A percentile compares a stretch with the other conserved stretches of the same genome.
Evolutionary conservation across 2,888 invertebrate genomes (phyloP).

Genomic region (Mesorhabditis spiculigera): DNA sequence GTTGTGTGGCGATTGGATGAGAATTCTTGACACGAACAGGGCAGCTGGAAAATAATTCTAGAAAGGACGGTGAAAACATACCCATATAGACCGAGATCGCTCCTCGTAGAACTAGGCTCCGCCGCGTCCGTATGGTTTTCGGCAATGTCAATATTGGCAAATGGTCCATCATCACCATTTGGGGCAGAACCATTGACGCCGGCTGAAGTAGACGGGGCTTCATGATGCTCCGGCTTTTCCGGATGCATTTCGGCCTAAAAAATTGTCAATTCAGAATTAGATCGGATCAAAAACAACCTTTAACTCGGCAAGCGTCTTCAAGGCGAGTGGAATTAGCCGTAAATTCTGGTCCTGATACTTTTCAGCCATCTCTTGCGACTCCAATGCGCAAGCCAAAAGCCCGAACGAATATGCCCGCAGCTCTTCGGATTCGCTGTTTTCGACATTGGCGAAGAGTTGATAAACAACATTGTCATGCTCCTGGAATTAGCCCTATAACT

Average conservation of each 20-base stretch:
- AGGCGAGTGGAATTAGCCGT: slow-evolving; percentile 72
- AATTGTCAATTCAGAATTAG: background rate
- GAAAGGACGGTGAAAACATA: background rate
- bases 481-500: slow-evolving; percentile 13
- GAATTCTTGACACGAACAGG: background rate
- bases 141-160: background rate
- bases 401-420: slow-evolving; percentile 90
- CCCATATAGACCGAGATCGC: too few relatives aligned
- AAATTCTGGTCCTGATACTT: slow-evolving; percentile 68
- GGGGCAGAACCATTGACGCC: background rate
- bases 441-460: slow-evolving; percentile 84
- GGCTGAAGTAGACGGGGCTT: background rate
- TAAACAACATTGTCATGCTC: slow-evolving; percentile 74
- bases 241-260: background rate
- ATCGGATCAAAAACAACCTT: slow-evolving; percentile 61
- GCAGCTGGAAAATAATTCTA: background rate
- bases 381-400: slow-evolving; percentile 89
- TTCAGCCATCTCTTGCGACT: slow-evolving; percentile 88
- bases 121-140: too few relatives aligned
- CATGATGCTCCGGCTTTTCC: background rate
- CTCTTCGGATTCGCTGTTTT: slow-evolving; percentile 76
- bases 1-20: background rate
- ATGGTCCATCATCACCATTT: background rate
- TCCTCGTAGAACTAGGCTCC: too few relatives aligned
- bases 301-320: slow-evolving; percentile 76